Evolutionary conservation across 2,113 vertebrate species (phyloP).

Genomic region (Epinephelus lanceolatus): DNA sequence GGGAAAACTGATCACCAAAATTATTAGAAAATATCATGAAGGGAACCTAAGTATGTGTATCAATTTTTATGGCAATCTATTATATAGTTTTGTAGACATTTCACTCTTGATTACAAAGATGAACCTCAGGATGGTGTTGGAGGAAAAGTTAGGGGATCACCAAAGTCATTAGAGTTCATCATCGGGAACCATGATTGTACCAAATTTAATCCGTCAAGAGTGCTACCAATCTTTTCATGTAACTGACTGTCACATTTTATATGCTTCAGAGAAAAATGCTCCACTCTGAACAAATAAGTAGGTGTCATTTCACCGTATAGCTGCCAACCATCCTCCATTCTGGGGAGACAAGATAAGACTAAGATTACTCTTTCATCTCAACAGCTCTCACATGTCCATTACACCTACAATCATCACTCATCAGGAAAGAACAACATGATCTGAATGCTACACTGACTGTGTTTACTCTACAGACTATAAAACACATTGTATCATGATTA

Average conservation of each 20-base stretch:
- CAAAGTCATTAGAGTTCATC: background rate
- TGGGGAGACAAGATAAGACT: constrained; percentile 8
- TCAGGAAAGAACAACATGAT: constrained; percentile 27
- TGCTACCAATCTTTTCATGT: background rate
- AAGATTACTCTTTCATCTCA: background rate
- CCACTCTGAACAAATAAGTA: background rate
- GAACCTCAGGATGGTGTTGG: background rate
- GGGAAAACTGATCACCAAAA: no score
- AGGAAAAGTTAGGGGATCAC: background rate
- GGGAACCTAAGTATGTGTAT: background rate
- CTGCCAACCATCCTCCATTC: background rate
- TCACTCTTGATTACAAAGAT: background rate
- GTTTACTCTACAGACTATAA: background rate
- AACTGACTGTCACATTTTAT: background rate
- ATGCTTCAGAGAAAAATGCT: background rate
- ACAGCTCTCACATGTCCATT: background rate
- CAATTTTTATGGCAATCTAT: background rate
- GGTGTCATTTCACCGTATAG: background rate
- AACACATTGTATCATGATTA: background rate
- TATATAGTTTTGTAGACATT: background rate
- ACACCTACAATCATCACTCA: constrained; percentile 21
- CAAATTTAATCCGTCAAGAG: no score
- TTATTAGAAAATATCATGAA: no score
- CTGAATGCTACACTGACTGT: background rate
- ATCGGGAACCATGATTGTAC: background rate